Evolutionary conservation across 1,140 invertebrate species (phyloP).

Genomic region (Sitobion miscanthi): DNA sequence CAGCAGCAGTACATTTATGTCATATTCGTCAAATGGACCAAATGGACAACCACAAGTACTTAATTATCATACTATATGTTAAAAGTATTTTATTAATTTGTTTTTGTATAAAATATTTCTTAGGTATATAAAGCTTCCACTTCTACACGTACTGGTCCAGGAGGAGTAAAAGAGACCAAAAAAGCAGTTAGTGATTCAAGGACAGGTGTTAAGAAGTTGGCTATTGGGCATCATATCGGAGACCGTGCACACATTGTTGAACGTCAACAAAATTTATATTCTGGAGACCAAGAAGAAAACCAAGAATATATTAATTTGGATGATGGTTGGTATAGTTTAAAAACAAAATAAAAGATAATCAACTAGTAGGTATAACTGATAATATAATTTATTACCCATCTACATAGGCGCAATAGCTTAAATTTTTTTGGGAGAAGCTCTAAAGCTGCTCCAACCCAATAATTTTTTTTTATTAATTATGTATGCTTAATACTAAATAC

Average conservation of each 20-base stretch:
- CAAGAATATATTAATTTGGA: conserved; percentile 92
- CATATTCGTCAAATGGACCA: conserved; percentile 79
- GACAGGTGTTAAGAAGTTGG: conserved; percentile 87
- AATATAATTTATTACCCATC: neutral
- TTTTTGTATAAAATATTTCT: conserved; percentile 42
- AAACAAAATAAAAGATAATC: neutral
- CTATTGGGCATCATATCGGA: conserved; percentile 89
- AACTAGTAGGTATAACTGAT: neutral
- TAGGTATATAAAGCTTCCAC: conserved; percentile 81
- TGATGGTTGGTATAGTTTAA: conserved; percentile 68
- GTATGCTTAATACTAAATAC: neutral
- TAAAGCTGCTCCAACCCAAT: neutral
- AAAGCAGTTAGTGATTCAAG: conserved; percentile 83
- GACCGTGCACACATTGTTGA: conserved; percentile 89
- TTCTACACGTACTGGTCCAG: conserved; percentile 82
- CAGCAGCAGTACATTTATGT: conserved; percentile 70
- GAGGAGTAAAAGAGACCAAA: conserved; percentile 87
- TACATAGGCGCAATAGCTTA: neutral
- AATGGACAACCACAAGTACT: conserved; percentile 77
- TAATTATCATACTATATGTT: neutral
- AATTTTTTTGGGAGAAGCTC: too few species aligned
- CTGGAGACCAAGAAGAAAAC: conserved; percentile 84
- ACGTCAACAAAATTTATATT: conserved; percentile 80
- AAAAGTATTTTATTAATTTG: neutral
- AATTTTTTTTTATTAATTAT: neutral